Conservation (phyloP, 2,888 invertebrate genomes). For the Gerris lacustris region DNA sequence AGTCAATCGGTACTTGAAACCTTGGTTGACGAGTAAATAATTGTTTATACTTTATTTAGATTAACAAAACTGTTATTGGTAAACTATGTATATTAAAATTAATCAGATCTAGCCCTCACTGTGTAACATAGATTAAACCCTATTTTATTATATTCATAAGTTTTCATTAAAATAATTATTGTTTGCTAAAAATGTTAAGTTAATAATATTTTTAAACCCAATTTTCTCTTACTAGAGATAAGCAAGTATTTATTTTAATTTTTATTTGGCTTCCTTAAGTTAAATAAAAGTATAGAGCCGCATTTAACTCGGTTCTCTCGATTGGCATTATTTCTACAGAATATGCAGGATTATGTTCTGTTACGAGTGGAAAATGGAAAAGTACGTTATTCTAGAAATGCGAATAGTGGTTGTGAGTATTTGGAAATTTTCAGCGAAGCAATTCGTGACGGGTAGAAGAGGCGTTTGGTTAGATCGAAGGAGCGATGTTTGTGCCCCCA, state of each 20-base stretch:
- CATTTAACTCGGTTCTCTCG: background rate
- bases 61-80: no score
- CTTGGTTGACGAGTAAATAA: no score
- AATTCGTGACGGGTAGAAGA: conserved; percentile 6
- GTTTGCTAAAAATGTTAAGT: no score
- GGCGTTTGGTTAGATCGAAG: conserved; percentile 17
- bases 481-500: conserved; percentile 16
- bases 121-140: no score
- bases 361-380: conserved; percentile 1
- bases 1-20: no score
- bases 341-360: background rate
- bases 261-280: background rate
- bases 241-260: background rate
- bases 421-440: conserved; percentile 9
- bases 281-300: background rate
- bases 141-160: no score
- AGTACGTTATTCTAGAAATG: background rate
- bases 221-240: background rate
- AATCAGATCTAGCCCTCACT: no score
- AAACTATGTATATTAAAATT: no score
- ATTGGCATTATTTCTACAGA: background rate
- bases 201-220: no score
- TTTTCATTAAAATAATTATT: no score
- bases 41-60: no score
- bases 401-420: conserved; percentile 4